Evolutionary conservation across 1,140 invertebrate species (phyloP).

Genomic region (Diachasmimorpha longicaudata): DNA sequence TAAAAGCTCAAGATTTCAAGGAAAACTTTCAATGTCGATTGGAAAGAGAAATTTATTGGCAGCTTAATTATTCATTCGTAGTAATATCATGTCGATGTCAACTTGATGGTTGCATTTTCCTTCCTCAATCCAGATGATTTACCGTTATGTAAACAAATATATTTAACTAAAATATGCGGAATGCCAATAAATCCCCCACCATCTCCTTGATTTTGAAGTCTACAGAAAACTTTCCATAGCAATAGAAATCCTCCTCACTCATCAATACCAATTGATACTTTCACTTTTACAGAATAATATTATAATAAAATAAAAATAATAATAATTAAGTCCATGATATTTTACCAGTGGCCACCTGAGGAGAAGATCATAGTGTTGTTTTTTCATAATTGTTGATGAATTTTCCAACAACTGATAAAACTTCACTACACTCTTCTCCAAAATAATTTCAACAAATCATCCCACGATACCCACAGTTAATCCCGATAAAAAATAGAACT

Average conservation of each 20-base stretch:
- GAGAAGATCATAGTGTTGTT: neutral
- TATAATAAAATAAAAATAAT: neutral
- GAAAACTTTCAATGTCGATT: neutral
- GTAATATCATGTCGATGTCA: no score
- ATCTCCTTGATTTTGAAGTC: neutral
- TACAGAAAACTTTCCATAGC: neutral
- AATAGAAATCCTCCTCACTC: neutral
- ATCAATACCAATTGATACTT: neutral
- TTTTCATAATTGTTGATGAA: neutral
- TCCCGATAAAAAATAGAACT: slow-evolving; percentile 9
- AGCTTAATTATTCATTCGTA: neutral
- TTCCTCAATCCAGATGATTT: neutral
- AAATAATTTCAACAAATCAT: neutral
- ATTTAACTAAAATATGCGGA: neutral
- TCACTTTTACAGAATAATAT: neutral
- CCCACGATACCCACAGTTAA: neutral
- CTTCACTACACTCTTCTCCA: neutral
- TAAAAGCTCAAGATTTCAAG: neutral
- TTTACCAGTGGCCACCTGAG: neutral
- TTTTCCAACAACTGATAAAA: neutral
- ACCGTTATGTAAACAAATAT: neutral
- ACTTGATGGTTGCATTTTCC: no score
- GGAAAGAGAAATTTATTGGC: neutral
- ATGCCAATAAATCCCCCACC: neutral
- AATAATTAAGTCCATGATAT: neutral